phyloP scores from a whole-genome alignment of 2,113 vertebrate genomes.

The Ranitomeya imitator region DNA sequence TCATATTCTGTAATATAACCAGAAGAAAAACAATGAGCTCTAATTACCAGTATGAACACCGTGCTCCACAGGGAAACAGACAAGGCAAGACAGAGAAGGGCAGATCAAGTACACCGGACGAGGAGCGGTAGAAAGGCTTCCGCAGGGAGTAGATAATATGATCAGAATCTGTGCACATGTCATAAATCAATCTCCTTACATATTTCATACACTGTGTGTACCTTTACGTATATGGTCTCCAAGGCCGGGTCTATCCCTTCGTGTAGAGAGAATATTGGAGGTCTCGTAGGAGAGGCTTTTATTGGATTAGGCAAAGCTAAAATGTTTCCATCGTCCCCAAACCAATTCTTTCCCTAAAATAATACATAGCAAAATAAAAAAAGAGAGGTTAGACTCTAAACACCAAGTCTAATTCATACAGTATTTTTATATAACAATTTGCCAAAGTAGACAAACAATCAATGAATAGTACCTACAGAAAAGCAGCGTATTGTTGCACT shows the following conservation, averaged over 20 bases:
- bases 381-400: not conserved
- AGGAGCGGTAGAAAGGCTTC: not conserved
- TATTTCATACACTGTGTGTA: slow-evolving; percentile 59
- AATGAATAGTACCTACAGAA: not conserved
- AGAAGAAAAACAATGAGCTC: not conserved
- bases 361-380: slow-evolving; percentile 6
- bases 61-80: not conserved
- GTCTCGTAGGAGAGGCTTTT: slow-evolving; percentile 81
- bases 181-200: not conserved
- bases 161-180: not conserved
- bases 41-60: not conserved
- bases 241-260: slow-evolving; percentile 77
- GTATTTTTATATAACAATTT: not conserved
- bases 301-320: slow-evolving; percentile 88
- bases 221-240: slow-evolving; percentile 86
- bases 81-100: slow-evolving; percentile 26
- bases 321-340: slow-evolving; percentile 91
- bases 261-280: slow-evolving; percentile 75
- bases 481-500: too few relatives aligned
- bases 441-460: not conserved
- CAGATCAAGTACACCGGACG: slow-evolving; percentile 10
- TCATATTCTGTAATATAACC: not conserved
- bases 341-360: slow-evolving; percentile 86
- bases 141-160: not conserved
- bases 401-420: not conserved